phyloP scores from a whole-genome alignment of 2,113 vertebrate species.

The Psilopogon haemacephalus region DNA sequence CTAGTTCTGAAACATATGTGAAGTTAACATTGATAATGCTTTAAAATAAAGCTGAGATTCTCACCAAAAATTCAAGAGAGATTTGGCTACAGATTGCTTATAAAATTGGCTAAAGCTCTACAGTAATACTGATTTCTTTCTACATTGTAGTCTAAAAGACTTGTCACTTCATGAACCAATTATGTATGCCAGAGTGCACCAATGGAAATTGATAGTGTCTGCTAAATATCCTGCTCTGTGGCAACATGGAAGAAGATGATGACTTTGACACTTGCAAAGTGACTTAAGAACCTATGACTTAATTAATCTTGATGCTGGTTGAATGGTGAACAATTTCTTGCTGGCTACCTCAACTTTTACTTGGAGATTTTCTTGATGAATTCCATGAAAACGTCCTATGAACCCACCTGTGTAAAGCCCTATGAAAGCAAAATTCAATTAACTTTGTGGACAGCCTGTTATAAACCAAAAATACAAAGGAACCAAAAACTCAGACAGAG shows the following conservation, averaged over 20 bases:
- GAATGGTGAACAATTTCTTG: neutral
- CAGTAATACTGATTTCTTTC: neutral
- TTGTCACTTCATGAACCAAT: neutral
- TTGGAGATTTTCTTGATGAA: neutral
- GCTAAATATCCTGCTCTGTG: neutral
- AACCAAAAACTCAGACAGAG: neutral
- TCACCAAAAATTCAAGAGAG: neutral
- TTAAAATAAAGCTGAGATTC: constrained; percentile 29
- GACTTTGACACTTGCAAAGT: neutral
- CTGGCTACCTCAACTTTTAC: neutral
- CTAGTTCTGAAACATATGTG: neutral
- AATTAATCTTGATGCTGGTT: neutral
- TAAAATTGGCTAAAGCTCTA: constrained; percentile 12
- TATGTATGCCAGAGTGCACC: neutral
- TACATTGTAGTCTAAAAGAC: neutral
- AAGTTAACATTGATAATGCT: constrained; percentile 1
- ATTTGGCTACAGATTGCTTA: constrained; percentile 17
- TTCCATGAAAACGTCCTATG: neutral
- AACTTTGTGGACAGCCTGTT: neutral
- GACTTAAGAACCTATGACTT: neutral
- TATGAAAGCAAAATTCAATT: neutral
- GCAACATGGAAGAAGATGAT: neutral
- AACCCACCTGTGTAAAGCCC: neutral
- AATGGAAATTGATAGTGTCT: neutral
- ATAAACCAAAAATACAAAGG: neutral